These are phyloP conservation scores for Sebastes glaucus DNA, from an alignment of 2,797 vertebrate genomes.

Conservation along the genomic window DNA sequence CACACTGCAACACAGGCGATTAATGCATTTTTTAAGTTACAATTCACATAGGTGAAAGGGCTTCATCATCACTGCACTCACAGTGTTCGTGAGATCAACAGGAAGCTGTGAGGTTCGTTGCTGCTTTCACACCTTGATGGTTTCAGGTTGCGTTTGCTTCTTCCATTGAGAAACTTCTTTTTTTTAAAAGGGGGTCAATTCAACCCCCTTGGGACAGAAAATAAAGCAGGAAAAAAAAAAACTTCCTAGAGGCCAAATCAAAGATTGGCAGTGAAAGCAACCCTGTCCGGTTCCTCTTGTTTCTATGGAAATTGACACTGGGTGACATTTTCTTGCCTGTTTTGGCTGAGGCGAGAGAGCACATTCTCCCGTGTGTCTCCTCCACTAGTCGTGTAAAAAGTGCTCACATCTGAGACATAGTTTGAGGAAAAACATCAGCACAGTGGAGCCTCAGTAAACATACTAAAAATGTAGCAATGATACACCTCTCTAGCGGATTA, in stretches of 20 bases:
- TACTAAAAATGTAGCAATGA: conserved; percentile 58
- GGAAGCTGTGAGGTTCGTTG: conserved; percentile 41
- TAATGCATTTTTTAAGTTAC: conserved; percentile 59
- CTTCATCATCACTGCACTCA: conserved; percentile 4
- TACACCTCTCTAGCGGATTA: conserved; percentile 60
- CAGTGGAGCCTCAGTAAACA: conserved; percentile 41
- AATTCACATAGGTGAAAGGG: conserved; percentile 50
- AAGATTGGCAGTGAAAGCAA: conserved; percentile 65
- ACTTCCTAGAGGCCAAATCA: conserved; percentile 68
- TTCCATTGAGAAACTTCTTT: conserved; percentile 47
- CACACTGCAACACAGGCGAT: conserved; percentile 46
- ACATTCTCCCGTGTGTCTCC: conserved; percentile 57
- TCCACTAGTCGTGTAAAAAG: conserved; percentile 25
- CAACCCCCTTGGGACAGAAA: conserved; percentile 38
- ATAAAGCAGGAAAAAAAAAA: neutral
- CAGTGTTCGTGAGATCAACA: conserved; percentile 24
- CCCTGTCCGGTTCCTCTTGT: conserved; percentile 68
- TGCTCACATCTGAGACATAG: conserved; percentile 27
- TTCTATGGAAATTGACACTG: conserved; percentile 83
- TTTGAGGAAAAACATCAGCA: conserved; percentile 31
- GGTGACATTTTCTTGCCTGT: conserved; percentile 77
- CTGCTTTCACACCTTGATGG: conserved; percentile 57
- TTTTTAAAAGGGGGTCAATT: conserved; percentile 26
- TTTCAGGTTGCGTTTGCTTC: conserved; percentile 66
- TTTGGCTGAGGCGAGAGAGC: conserved; percentile 59